Evolutionary conservation across 35 echinoderm and acorn worm species (phyloP), one percentile per base, ranked within the genome.

Genomic region (Patiria miniata): DNA sequence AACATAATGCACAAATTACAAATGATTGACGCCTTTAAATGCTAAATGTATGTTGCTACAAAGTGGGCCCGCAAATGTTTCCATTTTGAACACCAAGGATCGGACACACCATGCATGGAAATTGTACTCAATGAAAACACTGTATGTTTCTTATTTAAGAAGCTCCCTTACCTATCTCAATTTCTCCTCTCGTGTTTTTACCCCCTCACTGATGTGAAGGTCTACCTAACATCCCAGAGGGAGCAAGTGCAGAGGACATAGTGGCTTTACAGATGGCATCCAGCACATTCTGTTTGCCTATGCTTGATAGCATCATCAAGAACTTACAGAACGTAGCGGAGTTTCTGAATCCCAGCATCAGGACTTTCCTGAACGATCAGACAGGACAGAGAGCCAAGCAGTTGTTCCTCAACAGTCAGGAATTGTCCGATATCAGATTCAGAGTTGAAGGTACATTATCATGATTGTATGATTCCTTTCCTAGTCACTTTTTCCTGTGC

Each of bases 321-420:
- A 95, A 95, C 83, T 39, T 95, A 15, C 76, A 90, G 37, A 95
- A 91, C 61, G 88, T 85, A 53, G 84, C 87, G 39, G 88, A 95
- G 37, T 95, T 95, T 30, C 47, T 95, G 17, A 95, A 95, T 65
- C 93, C 93, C 8, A 95, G 93, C 51, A 95, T 95, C 51, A 88
- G 93, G 14, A 95, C 93, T 6, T 95, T 60, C 78, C 93, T 95
- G 8, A 95, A 91, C 61, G 93, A 95, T 61, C 52, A 68, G 47
- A 95, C 73, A 44, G 88, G 93, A 21, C 55, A 90, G 54, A 86
- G 83, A 53, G 60, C 84, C 23, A 95, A 95, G 54, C 57, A 73
- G 38, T 6, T 95, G 57, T 95, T 95, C 85, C 56, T 95, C 2
- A 87, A 78, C 44, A 86, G 87, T 61, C 36, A 81, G 33, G 39